Percentiles rank a stretch among this genome's conserved stretches.
Conservation (phyloP, 1,140 invertebrate species). For the Zaprionus vittiger region DNA sequence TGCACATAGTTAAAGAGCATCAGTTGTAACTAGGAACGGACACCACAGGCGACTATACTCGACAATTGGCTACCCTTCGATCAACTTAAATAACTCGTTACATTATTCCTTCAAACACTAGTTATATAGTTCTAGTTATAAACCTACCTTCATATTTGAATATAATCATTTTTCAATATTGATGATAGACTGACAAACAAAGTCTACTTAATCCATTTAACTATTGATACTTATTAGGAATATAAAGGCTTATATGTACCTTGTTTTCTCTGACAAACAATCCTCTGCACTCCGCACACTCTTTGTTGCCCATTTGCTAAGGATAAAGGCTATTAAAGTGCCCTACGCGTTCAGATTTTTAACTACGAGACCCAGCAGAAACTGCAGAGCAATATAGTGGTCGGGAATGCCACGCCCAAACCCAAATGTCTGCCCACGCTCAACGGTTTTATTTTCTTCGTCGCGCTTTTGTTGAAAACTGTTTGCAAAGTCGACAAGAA, state of each 20-base stretch:
- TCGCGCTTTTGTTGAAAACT: constrained; percentile 44
- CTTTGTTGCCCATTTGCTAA: not conserved
- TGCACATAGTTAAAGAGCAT: constrained; percentile 81
- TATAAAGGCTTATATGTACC: not conserved
- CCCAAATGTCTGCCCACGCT: constrained; percentile 34
- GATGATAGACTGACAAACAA: not conserved
- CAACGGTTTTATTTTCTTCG: constrained; percentile 66
- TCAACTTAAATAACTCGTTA: no score
- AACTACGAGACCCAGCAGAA: constrained; percentile 46
- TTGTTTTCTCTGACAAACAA: not conserved
- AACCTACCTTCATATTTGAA: no score
- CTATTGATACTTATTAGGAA: not conserved
- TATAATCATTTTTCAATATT: no score
- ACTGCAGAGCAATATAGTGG: constrained; percentile 17
- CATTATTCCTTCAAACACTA: no score
- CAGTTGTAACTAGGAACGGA: constrained; percentile 53
- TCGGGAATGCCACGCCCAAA: constrained; percentile 32
- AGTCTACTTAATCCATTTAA: not conserved
- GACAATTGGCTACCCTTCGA: not conserved
- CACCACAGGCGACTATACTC: not conserved
- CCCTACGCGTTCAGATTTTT: constrained; percentile 77
- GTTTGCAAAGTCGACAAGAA: constrained; percentile 5
- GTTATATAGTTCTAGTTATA: no score
- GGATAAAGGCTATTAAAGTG: constrained; percentile 49
- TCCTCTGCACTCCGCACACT: no score